Evolutionary conservation across 2,888 invertebrate species (phyloP), one percentile per base, ranked within the genome.

Genomic region (Netelia inedita): DNA sequence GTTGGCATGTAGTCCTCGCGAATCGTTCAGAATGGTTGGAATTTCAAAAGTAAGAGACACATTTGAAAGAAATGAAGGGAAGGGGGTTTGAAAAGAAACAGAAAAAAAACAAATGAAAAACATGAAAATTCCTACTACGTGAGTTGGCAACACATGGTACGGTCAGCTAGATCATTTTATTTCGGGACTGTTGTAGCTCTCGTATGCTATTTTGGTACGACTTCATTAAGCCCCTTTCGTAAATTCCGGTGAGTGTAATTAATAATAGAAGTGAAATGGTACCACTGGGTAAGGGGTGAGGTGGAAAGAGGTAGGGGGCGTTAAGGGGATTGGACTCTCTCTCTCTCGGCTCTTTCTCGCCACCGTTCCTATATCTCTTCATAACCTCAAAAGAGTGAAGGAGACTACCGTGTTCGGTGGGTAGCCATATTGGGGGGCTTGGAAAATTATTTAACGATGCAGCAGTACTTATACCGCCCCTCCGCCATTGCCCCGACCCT

Each of bases 371-470:
- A 66, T 35, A 35, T 73, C 16, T 73, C 73, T 63, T 19, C 71
- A 66, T 63, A 73, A 83, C 61, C 35, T 69, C 35, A 79, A 46
- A 76, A 65, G 61, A 63, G 43, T 57, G 21, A 35, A 21, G 53
- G 28, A 53, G 35, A 75, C 55, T 65, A 35, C 35, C 35, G 6
- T 35, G 28, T 43, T 21, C 57, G 19, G 2, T 41, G 41, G 19
- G 28, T 14, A 35, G 74, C 61, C 65, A 69, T 73, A 78, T 84
- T 55, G 81, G 81, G 50, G 76, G 61, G 35, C 28, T 28, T 65
- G 55, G 74, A 53, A 79, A 82, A 85, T 85, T 79, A 85, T 85
- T 85, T 82, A 82, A 73, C 73, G 71, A 74, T 74, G 69, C 57
- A 46, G 61, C 68, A 68, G 43, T 16, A 43, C 28, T 14, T 46